These are phyloP conservation scores for Bombylius discolor DNA, from an alignment of 2,888 invertebrate genomes.

Conservation along the genomic window DNA sequence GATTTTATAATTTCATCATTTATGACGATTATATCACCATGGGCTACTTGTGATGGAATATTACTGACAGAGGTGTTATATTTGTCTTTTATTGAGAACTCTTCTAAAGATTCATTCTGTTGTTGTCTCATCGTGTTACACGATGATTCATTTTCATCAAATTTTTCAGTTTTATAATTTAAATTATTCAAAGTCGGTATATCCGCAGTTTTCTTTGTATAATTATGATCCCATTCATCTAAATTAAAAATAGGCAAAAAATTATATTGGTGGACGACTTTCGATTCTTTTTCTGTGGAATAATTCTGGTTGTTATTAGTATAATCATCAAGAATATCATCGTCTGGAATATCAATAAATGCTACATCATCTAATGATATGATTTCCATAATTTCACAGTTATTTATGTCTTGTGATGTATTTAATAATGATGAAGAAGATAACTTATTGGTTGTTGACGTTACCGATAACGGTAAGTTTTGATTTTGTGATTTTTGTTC, in stretches of 20 bases:
- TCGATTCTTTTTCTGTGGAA: too few species aligned
- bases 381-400: conserved; percentile 37
- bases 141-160: conserved; percentile 4
- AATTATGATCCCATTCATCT: conserved; percentile 7
- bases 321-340: conserved; percentile 17
- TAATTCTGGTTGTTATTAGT: not conserved
- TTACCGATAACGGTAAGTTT: conserved; percentile 24
- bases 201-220: conserved; percentile 1
- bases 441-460: not conserved
- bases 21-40: conserved; percentile 29
- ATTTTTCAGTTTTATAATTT: conserved; percentile 7
- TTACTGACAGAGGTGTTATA: too few species aligned
- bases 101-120: not conserved
- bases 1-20: conserved; percentile 27
- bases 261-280: too few species aligned
- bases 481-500: conserved; percentile 31
- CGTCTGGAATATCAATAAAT: conserved; percentile 33
- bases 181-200: not conserved
- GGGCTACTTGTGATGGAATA: not conserved
- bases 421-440: conserved; percentile 7
- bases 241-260: too few species aligned
- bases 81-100: too few species aligned
- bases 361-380: conserved; percentile 32
- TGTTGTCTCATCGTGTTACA: not conserved
- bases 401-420: conserved; percentile 31